Base-by-base conservation (phyloP, 2,888 invertebrate species). In the Trachelus iudaicus region DNA sequence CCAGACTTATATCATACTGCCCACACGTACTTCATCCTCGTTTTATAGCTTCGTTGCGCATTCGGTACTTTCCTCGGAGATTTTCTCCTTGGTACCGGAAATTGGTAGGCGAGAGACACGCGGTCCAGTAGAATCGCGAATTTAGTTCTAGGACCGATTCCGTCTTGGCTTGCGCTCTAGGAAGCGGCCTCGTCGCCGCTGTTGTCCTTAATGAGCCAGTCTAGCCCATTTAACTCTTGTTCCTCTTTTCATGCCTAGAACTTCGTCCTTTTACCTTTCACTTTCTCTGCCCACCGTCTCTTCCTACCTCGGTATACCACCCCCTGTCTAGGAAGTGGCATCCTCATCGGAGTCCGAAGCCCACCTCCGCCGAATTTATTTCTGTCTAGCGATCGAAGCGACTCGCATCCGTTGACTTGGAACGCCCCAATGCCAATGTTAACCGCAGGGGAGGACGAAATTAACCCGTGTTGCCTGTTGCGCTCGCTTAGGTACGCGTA, bases 121-220 rank as follows among this genome's bases (percentile, higher is more conserved):
- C 40, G 40, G 23, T 56, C 56, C 56, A 23, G 56, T 23, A 1
- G 6, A 23, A 23, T 56, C 23, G 56, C 9, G 56, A 56, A 56
- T 56, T 23, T 56, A 56, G 56, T 56, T 56, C 56, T 56, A 56
- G 56, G 56, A 56, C 9, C 76, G 74, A 75, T 75, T 73, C 71
- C 69, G 77, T 88, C 82, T 88, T 88, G 89, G 90, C 89, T 83
- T 83, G 82, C 82, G 77, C 83, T 89, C 87, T 88, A 89, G 89
- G 90, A 90, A 90, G 88, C 87, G 81, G 77, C 79, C 78, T 79
- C 80, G 75, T 37, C 75, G 77, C 82, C 84, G 88, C 87, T 88
- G 89, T 89, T 89, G 87, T 87, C 89, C 90, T 89, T 90, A 90
- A 90, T 90, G 89, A 90, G 89, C 81, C 79, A 37, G 82, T 81